A percentile compares a stretch with the other conserved stretches of the same genome.
These are phyloP conservation scores for Gambusia holbrooki DNA, from an alignment of 2,113 vertebrate genomes.

Conservation along the genomic window DNA sequence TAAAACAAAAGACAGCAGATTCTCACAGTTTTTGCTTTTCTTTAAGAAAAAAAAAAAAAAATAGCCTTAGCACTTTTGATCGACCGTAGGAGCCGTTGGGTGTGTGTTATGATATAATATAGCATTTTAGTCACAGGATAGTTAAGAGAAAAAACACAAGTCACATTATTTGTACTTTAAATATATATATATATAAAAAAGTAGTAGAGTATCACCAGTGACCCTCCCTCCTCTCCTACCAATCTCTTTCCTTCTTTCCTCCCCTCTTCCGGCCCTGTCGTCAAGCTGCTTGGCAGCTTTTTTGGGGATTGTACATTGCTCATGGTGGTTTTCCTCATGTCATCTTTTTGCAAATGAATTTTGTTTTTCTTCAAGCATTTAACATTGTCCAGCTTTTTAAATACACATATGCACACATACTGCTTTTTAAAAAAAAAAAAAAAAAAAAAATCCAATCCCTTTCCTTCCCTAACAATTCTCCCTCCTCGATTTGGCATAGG, in stretches of 20 bases:
- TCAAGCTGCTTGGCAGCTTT: constrained; percentile 72
- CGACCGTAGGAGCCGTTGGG: constrained; percentile 75
- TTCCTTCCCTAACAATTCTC: constrained; percentile 68
- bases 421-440: constrained; percentile 24
- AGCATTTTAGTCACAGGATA: constrained; percentile 79
- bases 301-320: constrained; percentile 83
- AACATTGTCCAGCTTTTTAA: constrained; percentile 79
- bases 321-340: constrained; percentile 73
- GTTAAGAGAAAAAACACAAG: constrained; percentile 68
- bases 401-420: constrained; percentile 54
- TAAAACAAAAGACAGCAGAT: constrained; percentile 75
- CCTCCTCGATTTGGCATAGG: constrained; percentile 78
- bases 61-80: constrained; percentile 69
- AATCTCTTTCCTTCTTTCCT: constrained; percentile 8
- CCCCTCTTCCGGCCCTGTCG: constrained; percentile 61
- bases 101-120: constrained; percentile 61
- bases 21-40: constrained; percentile 78
- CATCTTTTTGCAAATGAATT: constrained; percentile 66
- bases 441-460: constrained; percentile 64
- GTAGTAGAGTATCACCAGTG: constrained; percentile 78
- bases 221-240: constrained; percentile 48
- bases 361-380: constrained; percentile 75
- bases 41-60: constrained; percentile 13
- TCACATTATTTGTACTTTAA: constrained; percentile 71
- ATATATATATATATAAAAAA: constrained; percentile 56